These are phyloP conservation scores for Rissa tridactyla DNA, from an alignment of 2,113 vertebrate species.

Conservation along the genomic window DNA sequence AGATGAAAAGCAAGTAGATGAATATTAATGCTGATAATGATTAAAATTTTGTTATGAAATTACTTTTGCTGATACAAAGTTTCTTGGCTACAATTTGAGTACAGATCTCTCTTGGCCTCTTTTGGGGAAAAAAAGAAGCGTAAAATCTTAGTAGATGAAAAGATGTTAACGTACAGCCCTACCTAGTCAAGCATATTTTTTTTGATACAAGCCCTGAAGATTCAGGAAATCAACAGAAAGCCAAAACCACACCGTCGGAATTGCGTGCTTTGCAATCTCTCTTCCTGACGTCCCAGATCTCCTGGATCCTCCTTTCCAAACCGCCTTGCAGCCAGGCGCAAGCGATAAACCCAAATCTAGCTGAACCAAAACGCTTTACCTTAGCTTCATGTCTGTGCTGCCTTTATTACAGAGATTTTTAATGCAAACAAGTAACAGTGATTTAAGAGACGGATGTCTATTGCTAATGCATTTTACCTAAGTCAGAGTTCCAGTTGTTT, in stretches of 20 bases:
- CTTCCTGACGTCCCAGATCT: background rate
- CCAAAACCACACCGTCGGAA: background rate
- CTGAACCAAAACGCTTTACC: background rate
- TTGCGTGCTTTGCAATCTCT: background rate
- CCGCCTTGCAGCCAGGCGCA: background rate
- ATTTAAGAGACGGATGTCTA: background rate
- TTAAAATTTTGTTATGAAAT: background rate
- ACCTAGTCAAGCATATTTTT: background rate
- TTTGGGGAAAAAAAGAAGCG: background rate
- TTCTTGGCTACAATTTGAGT: background rate
- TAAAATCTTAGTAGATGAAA: background rate
- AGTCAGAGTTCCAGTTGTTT: background rate
- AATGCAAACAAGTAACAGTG: background rate
- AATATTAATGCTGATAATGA: background rate
- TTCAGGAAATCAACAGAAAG: background rate
- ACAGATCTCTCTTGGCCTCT: background rate
- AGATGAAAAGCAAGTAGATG: background rate
- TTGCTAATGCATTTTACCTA: background rate
- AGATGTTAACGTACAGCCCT: background rate
- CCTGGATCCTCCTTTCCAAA: background rate
- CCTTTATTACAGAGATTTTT: background rate
- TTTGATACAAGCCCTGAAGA: background rate
- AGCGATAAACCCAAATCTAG: background rate
- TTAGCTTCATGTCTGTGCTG: background rate
- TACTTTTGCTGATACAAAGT: background rate